Evolutionary conservation across 2,113 vertebrate genomes (phyloP), one percentile per base, ranked within the genome.

Genomic region (Thunnus maccoyii): DNA sequence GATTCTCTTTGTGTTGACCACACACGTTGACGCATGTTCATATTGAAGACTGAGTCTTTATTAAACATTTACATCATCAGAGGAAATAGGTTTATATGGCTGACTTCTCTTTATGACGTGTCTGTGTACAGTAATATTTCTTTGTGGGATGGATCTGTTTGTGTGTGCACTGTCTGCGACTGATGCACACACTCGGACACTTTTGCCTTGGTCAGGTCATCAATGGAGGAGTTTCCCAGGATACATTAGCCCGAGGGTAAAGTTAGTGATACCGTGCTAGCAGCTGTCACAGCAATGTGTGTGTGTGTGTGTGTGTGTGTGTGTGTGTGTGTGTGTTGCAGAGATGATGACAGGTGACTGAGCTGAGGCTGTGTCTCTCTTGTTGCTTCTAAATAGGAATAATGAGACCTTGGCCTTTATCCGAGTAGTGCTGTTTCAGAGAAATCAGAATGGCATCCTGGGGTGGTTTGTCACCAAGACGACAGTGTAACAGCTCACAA

Each of bases 381-480:
- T 50, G 58, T 72, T 86, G 78, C 69, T 36, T 57, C 72, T 74
- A 60, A 84, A 80, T 18, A 51, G 58, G 30, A 86, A 80, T 71
- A 78, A 80, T 83, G 68, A 32, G 55, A 63, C 78, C 52, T 61
- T 55, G 25, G 64, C 72, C n/a, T 74, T 87, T 61, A 71, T 80
- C 55, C 32, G 46, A 52, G 54, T 55, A 5, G 13, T 17, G 18
- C 44, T 71, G 57, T 51, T 87, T 85, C 72, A 0, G 67, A 67
- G 76, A 81, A 87, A 87, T 76, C 87, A 27, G 36, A 71, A 70
- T 56, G 62, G 65, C 86, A 27, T 48, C 79, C 78, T 74, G 61
- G 7, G 71, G 78, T 69, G 66, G 55, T 76, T 46, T 60, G 65
- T 85, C 80, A 78, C 55, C 30, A 72, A 58, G 80, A 82, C 11